Evolutionary conservation across 2,113 vertebrate genomes (phyloP).

Genomic region (Gadus macrocephalus): DNA sequence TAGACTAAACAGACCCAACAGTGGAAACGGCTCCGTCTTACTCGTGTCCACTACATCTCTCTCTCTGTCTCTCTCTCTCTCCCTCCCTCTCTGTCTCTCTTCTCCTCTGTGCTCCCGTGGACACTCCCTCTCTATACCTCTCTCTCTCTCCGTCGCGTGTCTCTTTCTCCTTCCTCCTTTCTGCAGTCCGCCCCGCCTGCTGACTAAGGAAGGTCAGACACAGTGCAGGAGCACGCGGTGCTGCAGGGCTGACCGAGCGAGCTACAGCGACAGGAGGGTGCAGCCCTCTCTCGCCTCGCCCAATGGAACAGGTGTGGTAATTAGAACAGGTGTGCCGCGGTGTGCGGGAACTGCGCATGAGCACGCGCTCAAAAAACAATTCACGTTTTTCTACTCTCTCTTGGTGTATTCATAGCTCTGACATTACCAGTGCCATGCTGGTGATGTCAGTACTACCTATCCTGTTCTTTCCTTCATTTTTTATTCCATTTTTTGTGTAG

Average conservation of each 20-base stretch:
- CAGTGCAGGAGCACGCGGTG: conserved; percentile 44
- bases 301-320: conserved; percentile 44
- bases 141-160: conserved; percentile 11
- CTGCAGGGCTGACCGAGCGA: conserved; percentile 38
- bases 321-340: no score
- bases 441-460: no score
- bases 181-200: conserved; percentile 54
- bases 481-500: conserved; percentile 12
- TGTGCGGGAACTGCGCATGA: no score
- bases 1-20: no score
- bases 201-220: conserved; percentile 70
- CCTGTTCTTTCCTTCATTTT: conserved; percentile 13
- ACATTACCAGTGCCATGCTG: no score
- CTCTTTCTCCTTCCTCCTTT: conserved; percentile 8
- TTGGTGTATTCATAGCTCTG: no score
- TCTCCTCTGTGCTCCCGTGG: conserved; percentile 22
- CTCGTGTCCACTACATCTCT: conserved; percentile 35
- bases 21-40: no score
- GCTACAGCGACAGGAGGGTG: conserved; percentile 13
- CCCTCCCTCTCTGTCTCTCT: conserved; percentile 10
- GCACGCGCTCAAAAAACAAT: background rate
- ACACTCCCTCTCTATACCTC: conserved; percentile 46
- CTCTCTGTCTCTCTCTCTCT: conserved; percentile 37
- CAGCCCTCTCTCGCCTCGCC: conserved; percentile 7
- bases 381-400: background rate